Percentiles rank a stretch among this genome's conserved stretches.
These are phyloP conservation scores for Rattus norvegicus DNA, from an alignment of 2,113 vertebrate species.

Conservation along the genomic window DNA sequence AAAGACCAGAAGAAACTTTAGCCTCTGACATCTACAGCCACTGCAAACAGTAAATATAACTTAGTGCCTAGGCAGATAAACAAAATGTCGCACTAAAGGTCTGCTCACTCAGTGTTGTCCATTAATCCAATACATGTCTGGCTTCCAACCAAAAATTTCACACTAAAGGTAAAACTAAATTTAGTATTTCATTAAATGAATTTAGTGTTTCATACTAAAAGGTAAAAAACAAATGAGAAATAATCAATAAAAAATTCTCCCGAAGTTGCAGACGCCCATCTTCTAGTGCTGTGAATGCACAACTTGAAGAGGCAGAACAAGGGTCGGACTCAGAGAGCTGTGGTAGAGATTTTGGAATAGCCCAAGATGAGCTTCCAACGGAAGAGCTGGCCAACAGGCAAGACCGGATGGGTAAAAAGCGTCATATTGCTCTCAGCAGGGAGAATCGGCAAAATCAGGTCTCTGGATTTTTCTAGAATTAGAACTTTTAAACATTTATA, in stretches of 20 bases:
- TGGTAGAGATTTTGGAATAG: background rate
- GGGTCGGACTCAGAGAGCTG: background rate
- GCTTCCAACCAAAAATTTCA: slow-evolving; percentile 19
- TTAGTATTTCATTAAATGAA: too few species aligned
- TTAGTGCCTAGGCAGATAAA: background rate
- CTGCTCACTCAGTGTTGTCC: background rate
- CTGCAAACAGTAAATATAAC: background rate
- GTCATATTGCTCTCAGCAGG: background rate
- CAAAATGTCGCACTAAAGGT: background rate
- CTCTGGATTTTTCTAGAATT: background rate
- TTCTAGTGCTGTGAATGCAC: too few species aligned
- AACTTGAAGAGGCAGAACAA: slow-evolving; percentile 1
- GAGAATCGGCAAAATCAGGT: background rate
- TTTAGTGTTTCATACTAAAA: background rate
- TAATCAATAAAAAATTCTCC: background rate
- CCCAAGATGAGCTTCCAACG: background rate
- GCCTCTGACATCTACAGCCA: background rate
- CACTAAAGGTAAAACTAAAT: too few species aligned
- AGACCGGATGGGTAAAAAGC: background rate
- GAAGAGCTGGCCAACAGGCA: background rate
- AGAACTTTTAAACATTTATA: too few species aligned
- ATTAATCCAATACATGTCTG: background rate
- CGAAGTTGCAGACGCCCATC: background rate
- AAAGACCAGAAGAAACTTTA: background rate
- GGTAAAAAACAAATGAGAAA: background rate